A percentile compares a stretch with the other conserved stretches of the same genome.
phyloP scores from a whole-genome alignment of 2,888 invertebrate species.

The Alviniconcha strummeri region DNA sequence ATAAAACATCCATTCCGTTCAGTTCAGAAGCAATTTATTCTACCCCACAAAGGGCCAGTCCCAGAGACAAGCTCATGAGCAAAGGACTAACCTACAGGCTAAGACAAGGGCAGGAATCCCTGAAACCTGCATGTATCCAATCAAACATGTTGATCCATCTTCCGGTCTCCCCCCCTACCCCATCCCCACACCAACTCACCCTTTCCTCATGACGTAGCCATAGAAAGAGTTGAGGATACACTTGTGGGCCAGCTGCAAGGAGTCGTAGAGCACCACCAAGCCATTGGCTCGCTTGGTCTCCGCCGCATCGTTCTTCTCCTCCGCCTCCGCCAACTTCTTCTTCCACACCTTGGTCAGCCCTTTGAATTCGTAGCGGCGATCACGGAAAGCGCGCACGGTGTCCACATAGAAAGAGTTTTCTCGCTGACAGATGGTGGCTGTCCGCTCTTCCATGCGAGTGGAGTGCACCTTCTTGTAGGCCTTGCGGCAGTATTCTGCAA shows the following conservation, averaged over 20 bases:
- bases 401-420: conserved; percentile 99
- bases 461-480: conserved; percentile 95
- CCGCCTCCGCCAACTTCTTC: conserved; percentile 86
- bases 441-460: conserved; percentile 88
- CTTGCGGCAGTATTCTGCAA: conserved; percentile 90
- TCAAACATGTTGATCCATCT: not conserved
- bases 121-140: too few species aligned
- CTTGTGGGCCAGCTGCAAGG: conserved; percentile 97
- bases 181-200: conserved; percentile 70
- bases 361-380: conserved; percentile 96
- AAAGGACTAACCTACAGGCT: too few species aligned
- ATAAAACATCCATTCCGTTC: too few species aligned
- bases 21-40: too few species aligned
- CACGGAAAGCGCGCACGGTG: conserved; percentile 96
- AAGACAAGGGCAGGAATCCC: too few species aligned
- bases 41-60: too few species aligned
- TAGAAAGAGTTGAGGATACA: conserved; percentile 99
- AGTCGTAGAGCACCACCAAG: conserved; percentile 96
- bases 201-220: conserved; percentile 93
- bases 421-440: conserved; percentile 95
- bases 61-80: too few species aligned
- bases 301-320: conserved; percentile 89
- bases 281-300: conserved; percentile 82
- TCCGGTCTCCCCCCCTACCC: conserved; percentile 78
- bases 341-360: conserved; percentile 93